phyloP scores from a whole-genome alignment of 2,113 vertebrate species.

The Xenopus laevis region DNA sequence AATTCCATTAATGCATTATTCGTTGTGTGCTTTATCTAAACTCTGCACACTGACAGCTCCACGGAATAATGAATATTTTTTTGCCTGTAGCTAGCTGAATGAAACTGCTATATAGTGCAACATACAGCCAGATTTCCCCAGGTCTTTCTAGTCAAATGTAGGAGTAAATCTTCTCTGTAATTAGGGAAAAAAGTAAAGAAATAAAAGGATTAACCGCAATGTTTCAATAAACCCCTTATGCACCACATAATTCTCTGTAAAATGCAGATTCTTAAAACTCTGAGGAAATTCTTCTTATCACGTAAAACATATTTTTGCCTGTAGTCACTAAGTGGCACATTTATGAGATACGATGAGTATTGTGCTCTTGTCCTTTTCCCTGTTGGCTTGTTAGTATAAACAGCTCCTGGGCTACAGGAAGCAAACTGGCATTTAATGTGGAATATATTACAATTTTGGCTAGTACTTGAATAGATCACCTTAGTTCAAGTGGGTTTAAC shows the following conservation, averaged over 20 bases:
- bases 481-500: too few relatives aligned
- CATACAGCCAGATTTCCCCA: constrained; percentile 36
- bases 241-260: constrained; percentile 51
- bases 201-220: constrained; percentile 47
- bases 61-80: constrained; percentile 38
- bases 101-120: constrained; percentile 39
- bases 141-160: constrained; percentile 47
- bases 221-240: constrained; percentile 52
- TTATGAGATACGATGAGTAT: constrained; percentile 50
- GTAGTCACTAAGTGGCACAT: constrained; percentile 55
- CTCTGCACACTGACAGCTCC: constrained; percentile 43
- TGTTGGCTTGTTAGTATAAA: neutral
- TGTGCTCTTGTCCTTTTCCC: constrained; percentile 40
- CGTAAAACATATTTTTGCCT: constrained; percentile 57
- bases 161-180: neutral
- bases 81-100: constrained; percentile 46
- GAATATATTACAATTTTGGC: neutral
- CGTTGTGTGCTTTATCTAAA: constrained; percentile 47
- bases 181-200: constrained; percentile 5
- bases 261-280: constrained; percentile 41
- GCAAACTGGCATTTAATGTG: neutral
- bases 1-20: constrained; percentile 49
- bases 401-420: neutral
- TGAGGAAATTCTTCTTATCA: constrained; percentile 58
- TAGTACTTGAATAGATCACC: too few relatives aligned